A percentile compares a stretch with the other conserved stretches of the same genome.
Conservation (phyloP, 2,113 vertebrate genomes). For the Pteropus alecto region DNA sequence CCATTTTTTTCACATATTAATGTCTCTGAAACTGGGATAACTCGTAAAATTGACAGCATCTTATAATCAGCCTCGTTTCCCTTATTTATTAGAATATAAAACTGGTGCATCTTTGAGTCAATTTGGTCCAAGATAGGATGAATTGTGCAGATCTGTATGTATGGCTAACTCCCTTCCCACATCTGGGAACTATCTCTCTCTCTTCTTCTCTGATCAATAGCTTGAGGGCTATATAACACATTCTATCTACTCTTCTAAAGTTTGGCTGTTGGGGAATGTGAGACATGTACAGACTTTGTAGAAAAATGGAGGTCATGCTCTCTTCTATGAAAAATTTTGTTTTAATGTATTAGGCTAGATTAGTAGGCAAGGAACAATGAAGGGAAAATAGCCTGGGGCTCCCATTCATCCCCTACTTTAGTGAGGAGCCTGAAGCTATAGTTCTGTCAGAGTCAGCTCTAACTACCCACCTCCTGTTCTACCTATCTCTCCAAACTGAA, state of each 20-base stretch:
- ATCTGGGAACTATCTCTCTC: neutral
- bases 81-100: conserved; percentile 4
- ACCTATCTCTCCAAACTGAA: neutral
- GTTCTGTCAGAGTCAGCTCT: neutral
- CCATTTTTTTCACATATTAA: neutral
- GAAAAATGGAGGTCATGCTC: neutral
- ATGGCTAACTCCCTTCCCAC: neutral
- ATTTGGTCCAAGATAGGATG: neutral
- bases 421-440: neutral
- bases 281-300: neutral
- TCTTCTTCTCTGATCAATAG: neutral
- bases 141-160: neutral
- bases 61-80: neutral
- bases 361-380: neutral
- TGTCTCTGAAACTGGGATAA: neutral
- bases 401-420: neutral
- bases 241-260: neutral
- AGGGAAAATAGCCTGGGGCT: neutral
- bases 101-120: neutral
- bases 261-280: neutral
- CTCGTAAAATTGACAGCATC: neutral
- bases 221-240: neutral
- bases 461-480: neutral
- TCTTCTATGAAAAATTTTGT: neutral
- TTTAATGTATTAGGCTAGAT: neutral